Conservation (phyloP, 2,888 invertebrate genomes). For the Limnephilus rhombicus region DNA sequence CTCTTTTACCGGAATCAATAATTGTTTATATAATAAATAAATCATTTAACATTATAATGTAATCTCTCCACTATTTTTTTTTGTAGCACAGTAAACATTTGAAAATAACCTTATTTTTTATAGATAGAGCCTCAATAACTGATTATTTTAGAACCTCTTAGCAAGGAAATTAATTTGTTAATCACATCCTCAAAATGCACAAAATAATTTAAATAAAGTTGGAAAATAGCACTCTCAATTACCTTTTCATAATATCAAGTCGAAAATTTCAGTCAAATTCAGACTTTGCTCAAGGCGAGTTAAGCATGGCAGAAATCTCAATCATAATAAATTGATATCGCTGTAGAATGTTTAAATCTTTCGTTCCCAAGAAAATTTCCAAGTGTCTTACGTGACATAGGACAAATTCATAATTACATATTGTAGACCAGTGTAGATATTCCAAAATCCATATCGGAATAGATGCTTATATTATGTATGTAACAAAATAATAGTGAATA, state of each 20-base stretch:
- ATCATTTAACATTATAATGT: too few relatives aligned
- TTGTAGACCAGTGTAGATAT: background rate
- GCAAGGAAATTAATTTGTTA: background rate
- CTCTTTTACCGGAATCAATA: background rate
- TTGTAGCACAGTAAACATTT: background rate
- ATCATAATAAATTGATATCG: background rate
- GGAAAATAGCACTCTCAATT: background rate
- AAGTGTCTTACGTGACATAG: background rate
- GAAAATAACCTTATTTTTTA: background rate
- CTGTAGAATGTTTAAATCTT: background rate
- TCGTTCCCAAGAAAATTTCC: background rate
- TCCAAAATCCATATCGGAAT: background rate
- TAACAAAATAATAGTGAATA: background rate
- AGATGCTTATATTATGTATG: background rate
- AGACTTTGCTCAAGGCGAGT: background rate
- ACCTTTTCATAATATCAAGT: constrained; percentile 1
- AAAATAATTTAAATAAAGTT: background rate
- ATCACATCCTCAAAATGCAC: background rate
- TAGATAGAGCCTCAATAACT: background rate
- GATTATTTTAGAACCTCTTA: background rate
- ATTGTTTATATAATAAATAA: too few relatives aligned
- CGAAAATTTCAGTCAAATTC: background rate
- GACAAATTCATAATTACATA: background rate
- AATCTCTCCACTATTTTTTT: too few relatives aligned
- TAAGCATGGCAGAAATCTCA: background rate